These are phyloP conservation scores for Labia minor DNA, from an alignment of 2,888 invertebrate genomes.

Conservation along the genomic window DNA sequence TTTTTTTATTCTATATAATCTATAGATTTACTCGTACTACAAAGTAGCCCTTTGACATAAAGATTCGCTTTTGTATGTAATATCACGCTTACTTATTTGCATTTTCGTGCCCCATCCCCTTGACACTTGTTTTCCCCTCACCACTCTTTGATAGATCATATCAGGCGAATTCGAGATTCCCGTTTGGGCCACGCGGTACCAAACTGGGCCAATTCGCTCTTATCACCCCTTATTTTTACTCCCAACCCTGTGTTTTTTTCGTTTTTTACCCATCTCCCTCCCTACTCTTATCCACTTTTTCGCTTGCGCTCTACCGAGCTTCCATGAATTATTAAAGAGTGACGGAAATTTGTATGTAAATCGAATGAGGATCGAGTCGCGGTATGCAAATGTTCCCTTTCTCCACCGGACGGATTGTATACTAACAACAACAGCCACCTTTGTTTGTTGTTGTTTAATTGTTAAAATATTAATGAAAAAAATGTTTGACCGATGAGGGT, in stretches of 20 bases:
- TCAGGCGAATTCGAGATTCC: conserved; percentile 3
- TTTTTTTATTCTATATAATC: neutral
- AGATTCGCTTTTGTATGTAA: neutral
- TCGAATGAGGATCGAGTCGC: conserved; percentile 13
- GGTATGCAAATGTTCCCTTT: neutral
- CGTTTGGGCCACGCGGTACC: neutral
- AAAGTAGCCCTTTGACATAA: neutral
- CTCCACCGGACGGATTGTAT: neutral
- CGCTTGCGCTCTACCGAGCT: neutral
- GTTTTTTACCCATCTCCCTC: neutral
- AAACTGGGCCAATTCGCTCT: neutral
- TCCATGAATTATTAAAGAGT: conserved; percentile 13
- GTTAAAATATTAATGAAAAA: conserved; percentile 13
- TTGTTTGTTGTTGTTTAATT: conserved; percentile 4
- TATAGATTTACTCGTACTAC: neutral
- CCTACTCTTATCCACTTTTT: neutral
- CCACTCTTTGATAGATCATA: neutral
- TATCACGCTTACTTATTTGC: neutral
- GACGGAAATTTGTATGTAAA: conserved; percentile 13
- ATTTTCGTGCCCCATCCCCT: neutral
- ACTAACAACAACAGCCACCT: neutral
- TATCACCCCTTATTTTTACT: neutral
- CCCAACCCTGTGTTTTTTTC: neutral
- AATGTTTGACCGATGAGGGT: neutral
- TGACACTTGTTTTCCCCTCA: neutral